These are phyloP conservation scores for Nomia melanderi DNA, from an alignment of 1,140 invertebrate genomes.

Conservation along the genomic window DNA sequence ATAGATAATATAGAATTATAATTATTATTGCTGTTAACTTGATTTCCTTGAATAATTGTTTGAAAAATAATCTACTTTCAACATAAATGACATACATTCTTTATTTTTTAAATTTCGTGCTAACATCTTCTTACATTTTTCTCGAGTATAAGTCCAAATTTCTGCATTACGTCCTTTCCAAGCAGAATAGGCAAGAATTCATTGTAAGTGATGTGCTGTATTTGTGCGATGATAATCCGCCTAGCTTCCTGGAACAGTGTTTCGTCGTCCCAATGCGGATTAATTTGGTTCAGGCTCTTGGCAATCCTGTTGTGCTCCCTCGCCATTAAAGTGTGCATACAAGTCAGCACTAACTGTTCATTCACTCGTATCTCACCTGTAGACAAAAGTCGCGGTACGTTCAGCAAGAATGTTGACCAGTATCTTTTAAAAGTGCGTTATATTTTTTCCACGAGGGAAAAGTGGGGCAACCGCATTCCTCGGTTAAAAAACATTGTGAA, in stretches of 20 bases:
- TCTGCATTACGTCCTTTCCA: slow-evolving; percentile 96
- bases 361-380: slow-evolving; percentile 95
- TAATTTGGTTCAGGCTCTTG: slow-evolving; percentile 87
- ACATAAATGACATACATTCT: too few relatives aligned
- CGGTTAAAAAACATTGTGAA: background rate
- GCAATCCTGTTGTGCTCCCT: slow-evolving; percentile 94
- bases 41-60: too few relatives aligned
- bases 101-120: background rate
- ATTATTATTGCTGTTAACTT: too few relatives aligned
- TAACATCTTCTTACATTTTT: slow-evolving; percentile 85
- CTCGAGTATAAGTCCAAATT: slow-evolving; percentile 91
- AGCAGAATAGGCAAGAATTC: slow-evolving; percentile 96
- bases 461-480: slow-evolving; percentile 9
- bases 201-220: slow-evolving; percentile 96
- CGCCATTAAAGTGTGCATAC: slow-evolving; percentile 95
- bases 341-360: slow-evolving; percentile 94
- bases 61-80: too few relatives aligned
- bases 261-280: slow-evolving; percentile 98
- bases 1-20: too few relatives aligned
- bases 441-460: background rate
- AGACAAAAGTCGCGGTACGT: slow-evolving; percentile 40
- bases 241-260: slow-evolving; percentile 95
- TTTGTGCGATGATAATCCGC: slow-evolving; percentile 93
- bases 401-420: slow-evolving; percentile 11
- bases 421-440: background rate